A percentile compares a stretch with the other conserved stretches of the same genome.
Conservation (phyloP, 2,797 vertebrate species). For the Acanthurus tractus region DNA sequence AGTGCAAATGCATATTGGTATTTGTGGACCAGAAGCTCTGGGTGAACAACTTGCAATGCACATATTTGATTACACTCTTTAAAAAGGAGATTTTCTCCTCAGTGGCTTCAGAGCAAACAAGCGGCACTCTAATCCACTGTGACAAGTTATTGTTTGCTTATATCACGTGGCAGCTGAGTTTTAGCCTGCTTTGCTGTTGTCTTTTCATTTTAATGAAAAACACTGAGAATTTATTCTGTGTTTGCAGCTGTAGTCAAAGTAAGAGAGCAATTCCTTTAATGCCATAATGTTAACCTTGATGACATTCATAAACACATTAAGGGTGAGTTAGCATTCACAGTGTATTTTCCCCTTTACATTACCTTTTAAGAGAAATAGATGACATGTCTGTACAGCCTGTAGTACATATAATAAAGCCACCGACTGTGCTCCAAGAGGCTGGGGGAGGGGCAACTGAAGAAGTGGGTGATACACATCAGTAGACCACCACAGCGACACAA, state of each 20-base stretch:
- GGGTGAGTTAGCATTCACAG: neutral
- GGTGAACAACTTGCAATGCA: conserved; percentile 13
- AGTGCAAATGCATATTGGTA: neutral
- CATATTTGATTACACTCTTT: conserved; percentile 25
- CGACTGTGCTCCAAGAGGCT: conserved; percentile 37
- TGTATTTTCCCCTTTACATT: neutral
- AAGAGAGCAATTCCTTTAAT: conserved; percentile 3
- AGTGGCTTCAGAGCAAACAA: conserved; percentile 33
- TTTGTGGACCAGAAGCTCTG: conserved; percentile 20
- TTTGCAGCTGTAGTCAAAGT: conserved; percentile 6
- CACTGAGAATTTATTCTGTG: neutral
- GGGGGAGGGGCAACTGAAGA: conserved; percentile 44
- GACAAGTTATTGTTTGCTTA: conserved; percentile 41
- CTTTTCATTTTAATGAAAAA: conserved; percentile 22
- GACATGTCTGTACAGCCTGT: conserved; percentile 40
- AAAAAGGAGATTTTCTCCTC: conserved; percentile 44
- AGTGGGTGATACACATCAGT: conserved; percentile 40
- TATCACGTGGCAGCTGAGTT: conserved; percentile 21
- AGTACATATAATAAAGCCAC: conserved; percentile 53
- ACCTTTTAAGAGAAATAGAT: conserved; percentile 29
- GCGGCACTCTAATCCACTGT: conserved; percentile 41
- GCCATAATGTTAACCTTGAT: neutral
- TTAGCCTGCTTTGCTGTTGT: conserved; percentile 8
- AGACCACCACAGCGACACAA: conserved; percentile 36
- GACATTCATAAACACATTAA: conserved; percentile 35